Evolutionary conservation across 2,113 vertebrate genomes (phyloP), one percentile per base, ranked within the genome.

Genomic region (Dunckerocampus dactyliophorus): DNA sequence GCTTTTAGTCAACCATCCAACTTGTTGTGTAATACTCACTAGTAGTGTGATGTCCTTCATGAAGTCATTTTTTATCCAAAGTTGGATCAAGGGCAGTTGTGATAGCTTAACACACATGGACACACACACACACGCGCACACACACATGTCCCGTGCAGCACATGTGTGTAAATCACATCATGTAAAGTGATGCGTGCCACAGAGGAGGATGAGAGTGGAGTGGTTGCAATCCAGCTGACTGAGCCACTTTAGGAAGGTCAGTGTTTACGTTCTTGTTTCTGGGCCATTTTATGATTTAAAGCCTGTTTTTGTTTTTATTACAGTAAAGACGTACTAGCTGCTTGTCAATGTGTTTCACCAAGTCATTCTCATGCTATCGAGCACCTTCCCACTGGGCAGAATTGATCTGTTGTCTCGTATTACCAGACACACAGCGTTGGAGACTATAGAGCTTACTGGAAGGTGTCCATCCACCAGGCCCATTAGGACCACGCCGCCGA

Each of bases 151-250:
- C 46, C 16, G 61, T 60, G 67, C 65, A 47, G 72, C 59, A 75
- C 66, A 82, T 79, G 83, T 65, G 82, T 85, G 81, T 75, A 71
- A 57, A 65, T 68, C 74, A 74, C 50, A 34, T 51, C 7, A 19
- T 60, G 51, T 28, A 37, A 46, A 16, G 31, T 58, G 57, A 55
- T 71, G 72, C 65, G 46, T 65, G 59, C 63, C 59, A 61, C 57
- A 28, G 68, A 74, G 67, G 24, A 52, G 37, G 22, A 52, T 52
- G 50, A 52, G 50, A 28, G 50, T 52, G 82, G 58, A 79, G 57
- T 87, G 83, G 72, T 31, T 53, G 81, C 76, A 85, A 78, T 28
- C 67, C 5, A 16, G 67, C 77, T 79, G 72, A 76, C 71, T 60
- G 51, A 57, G 31, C 39, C 63, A n/a, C 19, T 47, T 46, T 13